Percentiles rank a stretch among this genome's conserved stretches.
Evolutionary conservation across 2,113 vertebrate genomes (phyloP).

Genomic region (Python bivittatus): DNA sequence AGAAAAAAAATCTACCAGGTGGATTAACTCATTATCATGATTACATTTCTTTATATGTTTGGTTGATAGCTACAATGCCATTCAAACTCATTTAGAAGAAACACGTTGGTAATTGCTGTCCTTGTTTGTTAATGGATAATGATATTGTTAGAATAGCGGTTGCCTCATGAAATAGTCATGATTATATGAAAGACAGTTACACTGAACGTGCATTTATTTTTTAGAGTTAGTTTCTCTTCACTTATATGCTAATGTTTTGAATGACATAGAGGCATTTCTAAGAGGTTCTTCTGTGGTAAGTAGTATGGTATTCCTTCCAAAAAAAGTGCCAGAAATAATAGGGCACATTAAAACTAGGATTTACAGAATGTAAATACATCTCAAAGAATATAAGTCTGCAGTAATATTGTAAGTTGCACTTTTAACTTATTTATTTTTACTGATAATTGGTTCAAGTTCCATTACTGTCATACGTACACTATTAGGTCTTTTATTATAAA

Average conservation of each 20-base stretch:
- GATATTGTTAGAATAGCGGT: slow-evolving; percentile 41
- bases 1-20: neutral
- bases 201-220: slow-evolving; percentile 69
- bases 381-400: slow-evolving; percentile 1
- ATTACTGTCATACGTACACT: neutral
- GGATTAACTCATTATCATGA: neutral
- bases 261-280: neutral
- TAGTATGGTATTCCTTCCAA: neutral
- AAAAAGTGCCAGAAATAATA: slow-evolving; percentile 18
- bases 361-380: neutral
- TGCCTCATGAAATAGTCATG: slow-evolving; percentile 51
- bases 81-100: slow-evolving; percentile 43
- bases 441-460: neutral
- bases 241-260: slow-evolving; percentile 8
- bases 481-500: slow-evolving; percentile 14
- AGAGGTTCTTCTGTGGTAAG: neutral
- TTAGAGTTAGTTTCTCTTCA: slow-evolving; percentile 34
- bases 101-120: neutral
- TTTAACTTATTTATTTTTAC: neutral
- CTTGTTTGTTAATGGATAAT: neutral
- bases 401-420: neutral
- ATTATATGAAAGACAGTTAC: slow-evolving; percentile 64
- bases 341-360: neutral
- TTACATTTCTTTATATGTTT: neutral
- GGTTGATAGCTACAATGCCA: slow-evolving; percentile 40